Evolutionary conservation across 2,888 invertebrate species (phyloP).

Genomic region (Tachina grossa): DNA sequence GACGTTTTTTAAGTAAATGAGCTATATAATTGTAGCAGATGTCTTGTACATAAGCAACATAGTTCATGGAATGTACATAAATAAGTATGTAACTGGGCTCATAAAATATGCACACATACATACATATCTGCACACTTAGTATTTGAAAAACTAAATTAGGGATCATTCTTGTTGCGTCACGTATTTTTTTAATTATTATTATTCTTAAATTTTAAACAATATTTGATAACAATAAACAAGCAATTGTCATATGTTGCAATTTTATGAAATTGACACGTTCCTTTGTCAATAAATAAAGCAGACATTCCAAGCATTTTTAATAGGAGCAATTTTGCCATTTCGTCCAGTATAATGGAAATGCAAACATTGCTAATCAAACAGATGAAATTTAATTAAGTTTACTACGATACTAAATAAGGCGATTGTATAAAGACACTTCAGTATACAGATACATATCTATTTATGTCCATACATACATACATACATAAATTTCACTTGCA

Average conservation of each 20-base stretch:
- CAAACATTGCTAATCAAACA: constrained; percentile 71
- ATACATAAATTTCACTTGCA: constrained; percentile 15
- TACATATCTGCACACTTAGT: neutral
- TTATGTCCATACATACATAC: neutral
- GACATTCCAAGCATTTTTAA: neutral
- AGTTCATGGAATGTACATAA: neutral
- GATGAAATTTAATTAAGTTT: constrained; percentile 78
- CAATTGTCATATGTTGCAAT: constrained; percentile 52
- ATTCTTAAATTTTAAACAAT: constrained; percentile 31
- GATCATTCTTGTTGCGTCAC: constrained; percentile 54
- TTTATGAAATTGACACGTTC: constrained; percentile 47
- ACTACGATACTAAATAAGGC: constrained; percentile 45
- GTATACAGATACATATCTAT: too few species aligned
- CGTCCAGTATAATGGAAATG: constrained; percentile 16
- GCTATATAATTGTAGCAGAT: constrained; percentile 35
- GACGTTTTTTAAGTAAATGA: too few species aligned
- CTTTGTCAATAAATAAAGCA: neutral
- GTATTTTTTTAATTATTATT: constrained; percentile 19
- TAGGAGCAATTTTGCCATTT: constrained; percentile 11
- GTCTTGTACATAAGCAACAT: constrained; percentile 19
- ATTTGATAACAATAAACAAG: constrained; percentile 42
- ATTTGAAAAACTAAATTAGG: neutral
- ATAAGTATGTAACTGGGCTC: neutral
- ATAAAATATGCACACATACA: neutral
- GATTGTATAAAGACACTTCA: constrained; percentile 18